Evolutionary conservation across 2,888 invertebrate species (phyloP).

Genomic region (Gordius sp.): DNA sequence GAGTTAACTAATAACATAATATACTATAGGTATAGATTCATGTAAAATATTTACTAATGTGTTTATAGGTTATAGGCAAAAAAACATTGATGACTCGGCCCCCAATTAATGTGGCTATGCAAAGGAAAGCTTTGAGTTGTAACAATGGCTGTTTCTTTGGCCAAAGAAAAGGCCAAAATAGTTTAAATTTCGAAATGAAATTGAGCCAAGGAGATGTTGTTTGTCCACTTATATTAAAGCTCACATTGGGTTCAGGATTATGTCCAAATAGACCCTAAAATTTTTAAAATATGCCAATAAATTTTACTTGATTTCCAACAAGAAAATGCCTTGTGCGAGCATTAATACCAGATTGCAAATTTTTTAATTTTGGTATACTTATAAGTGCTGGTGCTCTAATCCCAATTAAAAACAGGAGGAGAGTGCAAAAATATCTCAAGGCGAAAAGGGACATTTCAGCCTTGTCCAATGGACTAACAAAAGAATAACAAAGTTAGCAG

Average conservation of each 20-base stretch:
- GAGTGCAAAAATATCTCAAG: constrained; percentile 46
- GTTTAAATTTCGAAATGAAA: constrained; percentile 41
- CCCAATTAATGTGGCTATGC: constrained; percentile 44
- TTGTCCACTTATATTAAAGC: constrained; percentile 1
- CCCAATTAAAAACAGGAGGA: constrained; percentile 54
- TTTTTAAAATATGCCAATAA: no score
- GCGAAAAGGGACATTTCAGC: constrained; percentile 63
- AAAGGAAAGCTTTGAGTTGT: constrained; percentile 53
- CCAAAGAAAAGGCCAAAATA: constrained; percentile 70
- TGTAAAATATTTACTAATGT: constrained; percentile 34
- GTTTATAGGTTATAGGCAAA: constrained; percentile 69
- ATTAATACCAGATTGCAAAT: neutral
- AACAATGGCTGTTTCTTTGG: constrained; percentile 49
- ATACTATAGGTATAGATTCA: neutral
- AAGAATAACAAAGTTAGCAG: neutral
- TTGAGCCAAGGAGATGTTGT: constrained; percentile 27
- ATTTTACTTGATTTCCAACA: no score
- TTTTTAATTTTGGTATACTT: neutral
- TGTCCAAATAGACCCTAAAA: no score
- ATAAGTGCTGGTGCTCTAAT: constrained; percentile 54
- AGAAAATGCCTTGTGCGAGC: constrained; percentile 3
- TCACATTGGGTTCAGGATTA: no score
- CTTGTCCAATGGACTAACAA: constrained; percentile 35
- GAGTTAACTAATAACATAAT: constrained; percentile 6
- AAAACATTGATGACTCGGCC: constrained; percentile 66